Evolutionary conservation across 2,888 invertebrate species (phyloP).

Genomic region (Amiota minor): DNA sequence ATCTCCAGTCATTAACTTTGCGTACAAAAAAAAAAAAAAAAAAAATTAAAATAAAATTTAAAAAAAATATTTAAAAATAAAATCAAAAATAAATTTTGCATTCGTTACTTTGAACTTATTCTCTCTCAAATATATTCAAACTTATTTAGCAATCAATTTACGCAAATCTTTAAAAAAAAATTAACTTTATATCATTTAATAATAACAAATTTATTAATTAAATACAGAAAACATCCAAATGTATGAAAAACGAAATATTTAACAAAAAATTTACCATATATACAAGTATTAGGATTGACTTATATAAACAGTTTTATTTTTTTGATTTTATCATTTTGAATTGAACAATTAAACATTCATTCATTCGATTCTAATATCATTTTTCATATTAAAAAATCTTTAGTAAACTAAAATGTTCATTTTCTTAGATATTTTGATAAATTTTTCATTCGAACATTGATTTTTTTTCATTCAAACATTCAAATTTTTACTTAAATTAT

Average conservation of each 20-base stretch:
- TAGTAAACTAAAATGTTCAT: too few relatives aligned
- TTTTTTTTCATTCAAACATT: too few relatives aligned
- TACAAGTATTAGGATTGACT: too few relatives aligned
- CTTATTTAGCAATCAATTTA: constrained; percentile 25
- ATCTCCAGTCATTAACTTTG: constrained; percentile 71
- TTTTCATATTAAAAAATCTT: too few relatives aligned
- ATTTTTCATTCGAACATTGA: too few relatives aligned
- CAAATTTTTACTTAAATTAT: too few relatives aligned
- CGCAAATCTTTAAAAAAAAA: constrained; percentile 19
- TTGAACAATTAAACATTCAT: too few relatives aligned
- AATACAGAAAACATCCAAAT: constrained; percentile 32
- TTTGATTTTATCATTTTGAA: too few relatives aligned
- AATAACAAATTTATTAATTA: constrained; percentile 28
- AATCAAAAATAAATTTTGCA: constrained; percentile 32
- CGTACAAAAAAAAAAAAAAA: constrained; percentile 47
- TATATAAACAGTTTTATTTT: too few relatives aligned
- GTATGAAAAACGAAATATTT: constrained; percentile 41
- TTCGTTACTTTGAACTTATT: constrained; percentile 35
- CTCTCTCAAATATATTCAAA: constrained; percentile 31
- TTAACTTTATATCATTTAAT: constrained; percentile 15
- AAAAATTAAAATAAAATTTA: constrained; percentile 39
- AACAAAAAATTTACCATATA: too few relatives aligned
- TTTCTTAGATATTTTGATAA: too few relatives aligned
- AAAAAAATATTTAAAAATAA: constrained; percentile 28
- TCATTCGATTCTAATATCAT: too few relatives aligned